Conservation (phyloP, 2,113 vertebrate species). For the Scatophagus argus region DNA sequence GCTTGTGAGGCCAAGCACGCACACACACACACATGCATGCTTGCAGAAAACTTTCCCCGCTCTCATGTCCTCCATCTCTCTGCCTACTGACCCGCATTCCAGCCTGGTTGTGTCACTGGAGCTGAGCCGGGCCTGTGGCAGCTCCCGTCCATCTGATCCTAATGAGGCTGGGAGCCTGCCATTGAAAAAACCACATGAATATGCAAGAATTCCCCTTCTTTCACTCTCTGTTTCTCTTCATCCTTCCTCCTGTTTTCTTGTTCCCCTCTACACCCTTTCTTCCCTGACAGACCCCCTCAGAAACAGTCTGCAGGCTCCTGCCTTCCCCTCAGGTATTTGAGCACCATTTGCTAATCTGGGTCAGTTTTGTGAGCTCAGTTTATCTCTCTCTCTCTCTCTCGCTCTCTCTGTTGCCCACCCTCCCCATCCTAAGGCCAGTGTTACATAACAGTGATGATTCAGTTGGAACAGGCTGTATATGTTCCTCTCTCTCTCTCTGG, state of each 20-base stretch:
- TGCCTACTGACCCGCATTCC: constrained; percentile 79
- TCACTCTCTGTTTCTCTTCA: neutral
- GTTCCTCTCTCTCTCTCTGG: constrained; percentile 51
- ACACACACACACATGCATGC: constrained; percentile 14
- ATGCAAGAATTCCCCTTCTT: constrained; percentile 13
- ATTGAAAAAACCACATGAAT: constrained; percentile 6
- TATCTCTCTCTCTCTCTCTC: constrained; percentile 47
- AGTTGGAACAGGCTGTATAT: constrained; percentile 60
- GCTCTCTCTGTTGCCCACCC: constrained; percentile 48
- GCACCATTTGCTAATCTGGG: constrained; percentile 70
- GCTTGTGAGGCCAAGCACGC: neutral
- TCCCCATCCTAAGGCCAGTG: constrained; percentile 51
- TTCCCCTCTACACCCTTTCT: neutral
- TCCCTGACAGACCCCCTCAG: neutral
- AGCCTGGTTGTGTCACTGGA: constrained; percentile 73
- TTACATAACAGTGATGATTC: constrained; percentile 78
- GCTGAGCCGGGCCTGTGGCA: constrained; percentile 30
- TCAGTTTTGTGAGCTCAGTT: constrained; percentile 64
- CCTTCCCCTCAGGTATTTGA: constrained; percentile 66
- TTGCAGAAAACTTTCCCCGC: constrained; percentile 50
- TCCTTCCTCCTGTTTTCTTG: neutral
- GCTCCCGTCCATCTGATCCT: constrained; percentile 60
- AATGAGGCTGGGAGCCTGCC: constrained; percentile 20
- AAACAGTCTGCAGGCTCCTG: constrained; percentile 5
- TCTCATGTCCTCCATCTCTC: constrained; percentile 38